A percentile compares a stretch with the other conserved stretches of the same genome.
Evolutionary conservation across 64 coral and sea anemone species (phyloP).

Genomic region (Dendronephthya gigantea): DNA sequence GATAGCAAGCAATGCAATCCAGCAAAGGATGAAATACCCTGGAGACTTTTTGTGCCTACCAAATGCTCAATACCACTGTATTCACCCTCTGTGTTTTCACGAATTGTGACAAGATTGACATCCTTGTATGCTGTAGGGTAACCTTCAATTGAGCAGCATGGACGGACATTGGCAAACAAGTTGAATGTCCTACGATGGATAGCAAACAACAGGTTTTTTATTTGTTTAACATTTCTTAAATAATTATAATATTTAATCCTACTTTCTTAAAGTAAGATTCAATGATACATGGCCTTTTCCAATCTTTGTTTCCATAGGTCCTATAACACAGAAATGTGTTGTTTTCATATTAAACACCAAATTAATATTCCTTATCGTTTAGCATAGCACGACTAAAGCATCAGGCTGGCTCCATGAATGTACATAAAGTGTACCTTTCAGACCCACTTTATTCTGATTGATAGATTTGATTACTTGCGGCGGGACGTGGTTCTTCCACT

Average conservation of each 20-base stretch:
- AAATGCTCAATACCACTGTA: slow-evolving; percentile 96
- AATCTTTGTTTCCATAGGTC: slow-evolving; percentile 93
- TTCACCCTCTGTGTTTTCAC: slow-evolving; percentile 94
- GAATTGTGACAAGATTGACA: slow-evolving; percentile 76
- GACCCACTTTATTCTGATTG: slow-evolving; percentile 81
- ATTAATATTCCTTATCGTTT: no score
- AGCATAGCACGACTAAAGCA: no score
- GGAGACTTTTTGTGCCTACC: slow-evolving; percentile 32
- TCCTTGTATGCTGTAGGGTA: slow-evolving; percentile 76
- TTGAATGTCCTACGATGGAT: slow-evolving; percentile 77
- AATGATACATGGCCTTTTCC: slow-evolving; percentile 98
- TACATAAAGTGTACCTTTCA: slow-evolving; percentile 91
- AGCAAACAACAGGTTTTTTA: no score
- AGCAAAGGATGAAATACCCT: neutral
- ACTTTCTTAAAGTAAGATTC: slow-evolving; percentile 81
- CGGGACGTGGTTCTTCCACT: slow-evolving; percentile 87
- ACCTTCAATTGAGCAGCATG: slow-evolving; percentile 78
- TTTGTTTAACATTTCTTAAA: no score
- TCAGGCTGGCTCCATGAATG: no score
- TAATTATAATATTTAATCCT: no score
- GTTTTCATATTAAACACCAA: no score
- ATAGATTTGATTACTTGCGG: slow-evolving; percentile 75
- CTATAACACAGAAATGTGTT: no score
- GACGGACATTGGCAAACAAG: slow-evolving; percentile 87
- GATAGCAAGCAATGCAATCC: neutral